Percentiles rank a stretch among this genome's conserved stretches.
Evolutionary conservation across 2,888 invertebrate genomes (phyloP).

Genomic region (Ferrisia virgata): DNA sequence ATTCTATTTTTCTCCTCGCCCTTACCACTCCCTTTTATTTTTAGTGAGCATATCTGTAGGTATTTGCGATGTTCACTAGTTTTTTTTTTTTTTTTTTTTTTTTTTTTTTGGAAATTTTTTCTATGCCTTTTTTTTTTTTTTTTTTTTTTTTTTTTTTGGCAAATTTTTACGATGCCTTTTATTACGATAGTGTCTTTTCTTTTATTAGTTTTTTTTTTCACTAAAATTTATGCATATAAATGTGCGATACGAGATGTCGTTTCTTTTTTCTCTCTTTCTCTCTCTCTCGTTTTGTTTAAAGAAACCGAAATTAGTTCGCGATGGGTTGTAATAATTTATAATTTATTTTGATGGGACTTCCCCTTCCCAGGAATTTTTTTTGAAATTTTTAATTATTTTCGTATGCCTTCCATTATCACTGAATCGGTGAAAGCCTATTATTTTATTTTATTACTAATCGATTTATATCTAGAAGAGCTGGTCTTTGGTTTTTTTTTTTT

Average conservation of each 20-base stretch:
- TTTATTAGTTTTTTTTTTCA: not conserved
- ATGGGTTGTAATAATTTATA: slow-evolving; percentile 13
- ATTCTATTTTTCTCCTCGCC: not conserved
- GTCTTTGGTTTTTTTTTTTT: slow-evolving; percentile 2
- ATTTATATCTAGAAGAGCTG: not conserved
- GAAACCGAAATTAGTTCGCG: not conserved
- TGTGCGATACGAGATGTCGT: not conserved
- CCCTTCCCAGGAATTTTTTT: not conserved
- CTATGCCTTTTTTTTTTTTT: too few species aligned
- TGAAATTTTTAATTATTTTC: not conserved
- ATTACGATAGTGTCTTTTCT: not conserved
- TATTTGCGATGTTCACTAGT: not conserved
- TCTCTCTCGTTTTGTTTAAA: too few species aligned
- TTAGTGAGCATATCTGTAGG: not conserved
- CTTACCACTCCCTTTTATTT: not conserved
- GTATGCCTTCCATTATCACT: slow-evolving; percentile 13
- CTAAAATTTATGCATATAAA: not conserved
- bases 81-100: too few species aligned
- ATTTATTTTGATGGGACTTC: not conserved
- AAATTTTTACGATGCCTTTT: not conserved
- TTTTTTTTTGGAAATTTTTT: too few species aligned
- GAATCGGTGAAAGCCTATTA: not conserved
- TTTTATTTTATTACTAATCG: slow-evolving; percentile 6
- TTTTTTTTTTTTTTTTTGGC: too few species aligned
- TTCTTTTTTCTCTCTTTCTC: not conserved